Base-by-base conservation (phyloP, 2,888 invertebrate genomes). In the Rosalia funebris region DNA sequence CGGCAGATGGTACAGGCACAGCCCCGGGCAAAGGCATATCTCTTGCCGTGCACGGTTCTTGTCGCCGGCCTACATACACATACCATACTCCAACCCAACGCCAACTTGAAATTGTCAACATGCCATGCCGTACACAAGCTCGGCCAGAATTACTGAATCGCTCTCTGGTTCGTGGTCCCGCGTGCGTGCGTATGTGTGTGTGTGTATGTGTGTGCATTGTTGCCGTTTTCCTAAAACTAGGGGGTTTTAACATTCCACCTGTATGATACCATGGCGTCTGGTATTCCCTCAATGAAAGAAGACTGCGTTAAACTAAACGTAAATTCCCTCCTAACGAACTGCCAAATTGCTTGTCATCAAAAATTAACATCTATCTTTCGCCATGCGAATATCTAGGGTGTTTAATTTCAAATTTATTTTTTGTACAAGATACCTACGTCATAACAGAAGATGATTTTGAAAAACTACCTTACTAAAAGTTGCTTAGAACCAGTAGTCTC, bases 1-100 rank as follows among this genome's bases (percentile, higher is more conserved):
- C 64, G 58, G 56, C 64, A 64, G 61, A 64, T 64, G 56, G 48
- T 62, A 58, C 56, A 53, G 53, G 42, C 59, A 52, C 11, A 34
- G 39, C 41, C 39, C 48, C 37, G 16, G 55, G 46, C 55, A 39
- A 46, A 34, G 39, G 55, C 55, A 55, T 46, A 37, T 58, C 45
- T 52, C 37, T 32, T 44, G 31, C 15, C 41, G 39, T 44, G 42
- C 41, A 39, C 41, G 41, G 19, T 39, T 57, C 42, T 48, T 54
- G 45, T 46, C 20, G 34, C 37, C 59, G 53, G 53, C 59, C 59
- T 59, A 59, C 59, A 53, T 59, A 50, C 45, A 53, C 50, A 42
- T 50, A 57, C 50, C 50, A 57, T 50, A 44, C 50, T 42, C 57
- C 36, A 47, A 47, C 19, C 15, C 57, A 57, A 37, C 54, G 16